phyloP scores from a whole-genome alignment of 2,888 invertebrate species.

The Xanthia icteritia region DNA sequence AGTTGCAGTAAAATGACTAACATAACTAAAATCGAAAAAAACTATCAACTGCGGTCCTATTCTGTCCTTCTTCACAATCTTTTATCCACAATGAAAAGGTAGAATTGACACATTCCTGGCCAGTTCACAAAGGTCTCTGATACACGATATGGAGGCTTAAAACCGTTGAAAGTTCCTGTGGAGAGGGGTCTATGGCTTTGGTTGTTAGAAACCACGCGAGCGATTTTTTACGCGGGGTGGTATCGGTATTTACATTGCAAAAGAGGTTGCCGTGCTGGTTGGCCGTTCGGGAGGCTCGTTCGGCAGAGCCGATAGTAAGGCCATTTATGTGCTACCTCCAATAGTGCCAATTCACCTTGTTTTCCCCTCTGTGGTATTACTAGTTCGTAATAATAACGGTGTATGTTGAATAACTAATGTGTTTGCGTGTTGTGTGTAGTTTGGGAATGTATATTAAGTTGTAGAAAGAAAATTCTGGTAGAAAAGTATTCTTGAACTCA shows the following conservation, averaged over 20 bases:
- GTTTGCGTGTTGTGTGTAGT: slow-evolving; percentile 8
- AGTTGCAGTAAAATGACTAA: slow-evolving; percentile 27
- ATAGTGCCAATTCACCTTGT: slow-evolving; percentile 62
- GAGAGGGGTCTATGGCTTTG: slow-evolving; percentile 36
- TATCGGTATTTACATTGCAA: slow-evolving; percentile 69
- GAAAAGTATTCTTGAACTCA: not conserved
- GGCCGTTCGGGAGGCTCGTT: slow-evolving; percentile 47
- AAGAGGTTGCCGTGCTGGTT: slow-evolving; percentile 64
- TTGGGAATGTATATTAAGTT: not conserved
- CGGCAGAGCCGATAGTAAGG: slow-evolving; percentile 53
- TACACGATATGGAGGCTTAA: slow-evolving; percentile 47
- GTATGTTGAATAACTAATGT: slow-evolving; percentile 7
- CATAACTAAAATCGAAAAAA: slow-evolving; percentile 40
- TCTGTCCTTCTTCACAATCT: slow-evolving; percentile 55
- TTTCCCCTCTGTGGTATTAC: slow-evolving; percentile 44
- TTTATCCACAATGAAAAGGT: slow-evolving; percentile 61
- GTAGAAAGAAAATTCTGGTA: not conserved
- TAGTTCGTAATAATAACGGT: slow-evolving; percentile 37
- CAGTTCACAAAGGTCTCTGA: slow-evolving; percentile 47
- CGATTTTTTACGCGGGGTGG: slow-evolving; percentile 56
- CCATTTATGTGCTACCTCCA: slow-evolving; percentile 56
- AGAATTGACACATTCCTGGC: slow-evolving; percentile 62
- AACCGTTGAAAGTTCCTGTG: slow-evolving; percentile 21
- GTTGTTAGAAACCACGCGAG: slow-evolving; percentile 53
- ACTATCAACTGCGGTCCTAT: slow-evolving; percentile 39